Conservation (phyloP, 2,113 vertebrate genomes). For the Todiramphus saurophagus region DNA sequence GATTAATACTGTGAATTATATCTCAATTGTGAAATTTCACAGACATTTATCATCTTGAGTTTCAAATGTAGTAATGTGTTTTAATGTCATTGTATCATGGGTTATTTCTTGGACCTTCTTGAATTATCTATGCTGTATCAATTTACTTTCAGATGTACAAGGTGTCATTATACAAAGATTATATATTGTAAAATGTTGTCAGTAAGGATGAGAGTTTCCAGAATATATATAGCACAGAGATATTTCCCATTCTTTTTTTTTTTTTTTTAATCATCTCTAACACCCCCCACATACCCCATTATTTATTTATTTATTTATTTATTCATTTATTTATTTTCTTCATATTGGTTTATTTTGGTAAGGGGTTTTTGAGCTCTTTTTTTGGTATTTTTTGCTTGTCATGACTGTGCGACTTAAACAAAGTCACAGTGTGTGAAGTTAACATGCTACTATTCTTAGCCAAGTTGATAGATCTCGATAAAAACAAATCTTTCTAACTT, state of each 20-base stretch:
- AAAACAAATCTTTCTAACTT: background rate
- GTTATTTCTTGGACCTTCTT: background rate
- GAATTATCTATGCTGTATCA: background rate
- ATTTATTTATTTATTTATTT: no score
- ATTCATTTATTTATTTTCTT: background rate
- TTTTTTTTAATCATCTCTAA: background rate
- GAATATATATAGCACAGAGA: background rate
- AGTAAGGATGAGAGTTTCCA: background rate
- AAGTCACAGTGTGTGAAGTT: rapidly evolving
- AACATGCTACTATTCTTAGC: background rate
- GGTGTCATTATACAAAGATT: background rate
- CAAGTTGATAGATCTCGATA: background rate
- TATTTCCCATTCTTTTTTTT: no score
- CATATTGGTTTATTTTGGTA: background rate
- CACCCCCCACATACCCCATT: no score
- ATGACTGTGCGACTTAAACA: background rate
- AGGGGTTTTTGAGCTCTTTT: rapidly evolving
- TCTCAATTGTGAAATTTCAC: background rate
- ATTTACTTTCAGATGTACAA: background rate
- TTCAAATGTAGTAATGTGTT: background rate
- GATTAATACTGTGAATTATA: background rate
- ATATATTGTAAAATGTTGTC: background rate
- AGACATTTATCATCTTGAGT: background rate
- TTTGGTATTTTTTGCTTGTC: background rate
- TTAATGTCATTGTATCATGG: background rate